phyloP scores from a whole-genome alignment of 2,113 vertebrate genomes.

The Gavialis gangeticus region DNA sequence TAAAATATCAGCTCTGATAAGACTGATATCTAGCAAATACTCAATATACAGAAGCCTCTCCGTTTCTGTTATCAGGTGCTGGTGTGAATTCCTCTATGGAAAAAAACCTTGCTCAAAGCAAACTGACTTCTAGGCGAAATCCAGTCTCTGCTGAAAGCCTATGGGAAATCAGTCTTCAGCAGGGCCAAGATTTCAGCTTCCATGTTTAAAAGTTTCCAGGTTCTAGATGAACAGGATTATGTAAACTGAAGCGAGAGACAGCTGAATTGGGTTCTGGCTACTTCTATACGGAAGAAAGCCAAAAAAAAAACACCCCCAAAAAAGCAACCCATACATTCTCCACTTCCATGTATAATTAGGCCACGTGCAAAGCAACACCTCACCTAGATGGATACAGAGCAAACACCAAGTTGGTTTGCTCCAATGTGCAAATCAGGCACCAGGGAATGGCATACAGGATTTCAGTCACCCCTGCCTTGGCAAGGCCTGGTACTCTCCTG shows the following conservation, averaged over 20 bases:
- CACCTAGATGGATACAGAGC: no score
- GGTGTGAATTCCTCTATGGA: not conserved
- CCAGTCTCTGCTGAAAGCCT: not conserved
- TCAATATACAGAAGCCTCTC: conserved; percentile 14
- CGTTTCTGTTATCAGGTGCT: conserved; percentile 5
- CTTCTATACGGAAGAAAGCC: not conserved
- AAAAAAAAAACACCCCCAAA: not conserved
- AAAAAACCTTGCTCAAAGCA: no score
- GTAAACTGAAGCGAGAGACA: not conserved
- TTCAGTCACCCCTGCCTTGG: not conserved
- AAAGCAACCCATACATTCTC: not conserved
- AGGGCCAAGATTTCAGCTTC: not conserved
- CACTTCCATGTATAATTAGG: no score
- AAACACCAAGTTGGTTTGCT: not conserved
- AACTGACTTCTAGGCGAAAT: not conserved
- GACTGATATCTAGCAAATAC: conserved; percentile 11
- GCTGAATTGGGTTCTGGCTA: not conserved
- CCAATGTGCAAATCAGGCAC: not conserved
- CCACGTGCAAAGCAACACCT: not conserved
- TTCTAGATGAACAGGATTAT: no score
- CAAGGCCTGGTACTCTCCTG: not conserved
- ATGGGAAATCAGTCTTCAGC: not conserved
- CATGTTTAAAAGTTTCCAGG: no score
- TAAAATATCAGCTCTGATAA: conserved; percentile 60
- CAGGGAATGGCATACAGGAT: not conserved